Conservation (phyloP, 2,797 vertebrate genomes). For the Lutjanus argentimaculatus region DNA sequence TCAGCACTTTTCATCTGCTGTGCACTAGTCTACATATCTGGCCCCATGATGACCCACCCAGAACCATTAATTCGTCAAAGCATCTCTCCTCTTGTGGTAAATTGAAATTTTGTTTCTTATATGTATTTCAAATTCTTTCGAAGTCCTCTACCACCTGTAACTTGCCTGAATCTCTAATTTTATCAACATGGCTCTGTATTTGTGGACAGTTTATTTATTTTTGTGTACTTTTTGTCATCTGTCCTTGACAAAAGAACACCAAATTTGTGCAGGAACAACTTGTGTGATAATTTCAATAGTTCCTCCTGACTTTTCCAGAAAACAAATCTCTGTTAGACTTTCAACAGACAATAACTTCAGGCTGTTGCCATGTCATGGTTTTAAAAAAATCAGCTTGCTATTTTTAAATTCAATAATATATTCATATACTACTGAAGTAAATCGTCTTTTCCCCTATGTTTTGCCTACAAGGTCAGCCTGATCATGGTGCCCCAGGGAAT, state of each 20-base stretch:
- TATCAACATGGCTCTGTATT: neutral
- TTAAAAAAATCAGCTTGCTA: too few relatives aligned
- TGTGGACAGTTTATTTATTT: neutral
- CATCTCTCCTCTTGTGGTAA: too few relatives aligned
- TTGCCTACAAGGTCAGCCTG: neutral
- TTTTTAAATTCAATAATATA: neutral
- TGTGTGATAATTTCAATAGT: neutral
- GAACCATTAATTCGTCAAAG: too few relatives aligned
- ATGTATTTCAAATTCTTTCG: slow-evolving; percentile 1
- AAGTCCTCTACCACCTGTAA: neutral
- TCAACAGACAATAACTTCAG: too few relatives aligned
- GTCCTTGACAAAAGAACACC: neutral
- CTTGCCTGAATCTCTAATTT: neutral
- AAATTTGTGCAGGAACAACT: neutral
- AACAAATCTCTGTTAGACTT: neutral
- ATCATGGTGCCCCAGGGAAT: neutral
- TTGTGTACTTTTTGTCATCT: neutral
- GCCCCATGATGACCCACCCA: too few relatives aligned
- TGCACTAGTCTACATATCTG: too few relatives aligned
- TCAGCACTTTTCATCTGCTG: too few relatives aligned
- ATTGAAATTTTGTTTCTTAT: neutral
- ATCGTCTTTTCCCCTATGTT: neutral
- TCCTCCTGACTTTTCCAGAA: neutral
- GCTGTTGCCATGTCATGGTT: neutral
- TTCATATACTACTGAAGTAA: neutral